Conservation (phyloP, 1,140 invertebrate species). For the Pantala flavescens region DNA sequence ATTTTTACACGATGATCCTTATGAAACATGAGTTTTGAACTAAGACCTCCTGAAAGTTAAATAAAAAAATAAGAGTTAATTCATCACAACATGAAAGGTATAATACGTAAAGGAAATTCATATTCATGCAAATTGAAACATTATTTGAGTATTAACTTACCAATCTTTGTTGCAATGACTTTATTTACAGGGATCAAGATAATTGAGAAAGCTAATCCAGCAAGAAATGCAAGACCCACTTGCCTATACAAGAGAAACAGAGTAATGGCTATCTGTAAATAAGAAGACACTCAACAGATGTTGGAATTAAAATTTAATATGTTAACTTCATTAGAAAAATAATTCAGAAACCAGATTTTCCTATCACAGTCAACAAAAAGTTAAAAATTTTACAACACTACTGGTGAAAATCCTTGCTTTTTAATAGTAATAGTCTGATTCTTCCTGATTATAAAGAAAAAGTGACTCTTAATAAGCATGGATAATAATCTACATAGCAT, state of each 20-base stretch:
- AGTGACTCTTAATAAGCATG: no score
- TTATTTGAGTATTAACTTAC: slow-evolving; percentile 27
- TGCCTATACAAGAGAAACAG: slow-evolving; percentile 74
- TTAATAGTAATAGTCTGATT: no score
- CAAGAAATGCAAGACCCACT: slow-evolving; percentile 82
- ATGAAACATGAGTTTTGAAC: slow-evolving; percentile 76
- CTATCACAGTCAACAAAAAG: no score
- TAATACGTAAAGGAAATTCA: background rate
- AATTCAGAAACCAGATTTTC: no score
- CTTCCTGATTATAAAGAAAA: no score
- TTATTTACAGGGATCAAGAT: slow-evolving; percentile 93
- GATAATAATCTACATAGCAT: no score
- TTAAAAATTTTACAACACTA: no score
- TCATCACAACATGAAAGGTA: background rate
- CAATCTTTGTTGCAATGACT: slow-evolving; percentile 81
- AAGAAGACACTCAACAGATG: slow-evolving; percentile 22
- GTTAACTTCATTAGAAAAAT: no score
- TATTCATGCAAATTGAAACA: slow-evolving; percentile 11
- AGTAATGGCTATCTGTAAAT: slow-evolving; percentile 63
- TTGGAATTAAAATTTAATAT: no score
- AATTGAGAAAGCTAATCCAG: slow-evolving; percentile 76
- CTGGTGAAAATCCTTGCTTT: no score
- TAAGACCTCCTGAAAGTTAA: slow-evolving; percentile 45
- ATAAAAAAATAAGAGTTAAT: background rate
- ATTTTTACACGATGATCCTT: slow-evolving; percentile 87